These are phyloP conservation scores for Hepsetus odoe DNA, from an alignment of 2,113 vertebrate genomes.

Conservation along the genomic window DNA sequence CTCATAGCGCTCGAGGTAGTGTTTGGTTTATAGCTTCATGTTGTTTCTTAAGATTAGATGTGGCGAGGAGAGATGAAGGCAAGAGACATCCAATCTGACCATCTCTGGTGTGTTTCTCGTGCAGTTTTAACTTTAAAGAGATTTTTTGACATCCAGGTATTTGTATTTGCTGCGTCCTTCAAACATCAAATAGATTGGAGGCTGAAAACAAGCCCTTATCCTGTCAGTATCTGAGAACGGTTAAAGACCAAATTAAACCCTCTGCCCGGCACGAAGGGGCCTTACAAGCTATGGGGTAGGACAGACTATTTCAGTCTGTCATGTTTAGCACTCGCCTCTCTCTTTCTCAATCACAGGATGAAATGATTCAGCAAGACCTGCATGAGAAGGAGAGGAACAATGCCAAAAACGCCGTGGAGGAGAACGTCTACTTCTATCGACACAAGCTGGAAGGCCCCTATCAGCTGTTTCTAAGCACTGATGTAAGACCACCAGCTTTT, in stretches of 20 bases:
- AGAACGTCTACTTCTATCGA: constrained; percentile 81
- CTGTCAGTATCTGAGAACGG: background rate
- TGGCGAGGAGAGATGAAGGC: background rate
- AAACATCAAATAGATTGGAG: background rate
- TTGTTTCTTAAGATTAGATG: background rate
- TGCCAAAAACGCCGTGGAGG: constrained; percentile 83
- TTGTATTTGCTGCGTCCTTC: background rate
- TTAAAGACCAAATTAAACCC: background rate
- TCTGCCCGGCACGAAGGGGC: background rate
- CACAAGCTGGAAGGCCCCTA: constrained; percentile 80
- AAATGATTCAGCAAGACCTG: constrained; percentile 84
- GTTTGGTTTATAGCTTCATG: background rate
- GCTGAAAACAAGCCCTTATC: background rate
- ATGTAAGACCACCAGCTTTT: constrained; percentile 64
- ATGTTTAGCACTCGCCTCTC: background rate
- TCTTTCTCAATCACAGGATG: constrained; percentile 63
- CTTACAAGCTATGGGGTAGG: background rate
- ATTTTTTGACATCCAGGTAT: background rate
- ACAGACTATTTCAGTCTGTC: background rate
- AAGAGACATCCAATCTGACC: background rate
- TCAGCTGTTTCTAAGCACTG: constrained; percentile 73
- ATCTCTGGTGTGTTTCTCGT: background rate
- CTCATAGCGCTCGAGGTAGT: constrained; percentile 80
- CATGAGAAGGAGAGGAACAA: constrained; percentile 82
- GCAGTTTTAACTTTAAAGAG: background rate